phyloP scores from a whole-genome alignment of 2,113 vertebrate species.

The Brachypodius melanocephalos region DNA sequence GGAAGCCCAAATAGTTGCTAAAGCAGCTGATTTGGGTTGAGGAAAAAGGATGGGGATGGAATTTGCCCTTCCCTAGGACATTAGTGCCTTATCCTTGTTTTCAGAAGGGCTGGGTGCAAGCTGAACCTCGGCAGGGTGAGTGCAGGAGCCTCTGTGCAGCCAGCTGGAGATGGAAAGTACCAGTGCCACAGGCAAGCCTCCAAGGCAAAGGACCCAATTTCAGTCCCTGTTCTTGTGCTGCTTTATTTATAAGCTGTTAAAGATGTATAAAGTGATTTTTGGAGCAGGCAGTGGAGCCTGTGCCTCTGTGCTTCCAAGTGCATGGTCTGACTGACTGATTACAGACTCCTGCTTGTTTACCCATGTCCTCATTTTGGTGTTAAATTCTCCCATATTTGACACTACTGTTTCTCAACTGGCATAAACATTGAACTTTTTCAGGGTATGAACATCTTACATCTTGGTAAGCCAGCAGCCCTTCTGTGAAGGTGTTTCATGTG shows the following conservation, averaged over 20 bases:
- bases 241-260: conserved; percentile 52
- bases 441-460: no score
- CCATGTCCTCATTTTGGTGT: not conserved
- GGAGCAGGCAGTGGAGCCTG: not conserved
- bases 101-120: not conserved
- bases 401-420: not conserved
- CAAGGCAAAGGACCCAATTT: not conserved
- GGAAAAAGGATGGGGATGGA: not conserved
- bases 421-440: not conserved
- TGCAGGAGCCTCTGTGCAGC: not conserved
- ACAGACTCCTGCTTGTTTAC: not conserved
- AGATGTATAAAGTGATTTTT: conserved; percentile 35
- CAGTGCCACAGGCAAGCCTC: not conserved
- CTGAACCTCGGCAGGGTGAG: accelerated
- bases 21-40: not conserved
- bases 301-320: not conserved
- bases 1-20: not conserved
- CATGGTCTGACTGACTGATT: not conserved
- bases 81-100: not conserved
- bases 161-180: not conserved
- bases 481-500: not conserved
- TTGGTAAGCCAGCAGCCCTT: not conserved
- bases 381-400: not conserved
- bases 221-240: not conserved
- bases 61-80: not conserved